These are phyloP conservation scores for Philonicus albiceps DNA, from an alignment of 2,888 invertebrate genomes.

Conservation along the genomic window DNA sequence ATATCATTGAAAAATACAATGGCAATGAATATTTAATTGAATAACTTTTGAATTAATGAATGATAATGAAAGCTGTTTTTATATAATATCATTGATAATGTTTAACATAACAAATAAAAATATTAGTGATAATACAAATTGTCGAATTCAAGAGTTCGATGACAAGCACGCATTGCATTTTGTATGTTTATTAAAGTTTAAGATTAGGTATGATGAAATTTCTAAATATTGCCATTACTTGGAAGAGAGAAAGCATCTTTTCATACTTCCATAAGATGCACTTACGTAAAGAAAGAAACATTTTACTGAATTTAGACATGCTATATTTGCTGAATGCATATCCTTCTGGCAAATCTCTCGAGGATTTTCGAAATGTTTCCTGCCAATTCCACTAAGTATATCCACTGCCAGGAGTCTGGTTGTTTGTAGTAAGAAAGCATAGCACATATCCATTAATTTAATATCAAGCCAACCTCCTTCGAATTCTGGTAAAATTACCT, in stretches of 20 bases:
- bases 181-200: too few relatives aligned
- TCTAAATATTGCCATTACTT: too few relatives aligned
- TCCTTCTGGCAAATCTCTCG: not conserved
- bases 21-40: too few relatives aligned
- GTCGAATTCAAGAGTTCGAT: too few relatives aligned
- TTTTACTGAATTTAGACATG: not conserved
- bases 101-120: too few relatives aligned
- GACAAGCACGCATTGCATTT: too few relatives aligned
- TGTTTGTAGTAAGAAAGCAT: not conserved
- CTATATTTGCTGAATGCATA: not conserved
- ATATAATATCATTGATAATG: too few relatives aligned
- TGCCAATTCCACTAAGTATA: not conserved
- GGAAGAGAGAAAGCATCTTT: not conserved
- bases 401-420: not conserved
- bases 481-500: not conserved
- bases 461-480: not conserved
- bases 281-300: not conserved
- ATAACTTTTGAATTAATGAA: too few relatives aligned
- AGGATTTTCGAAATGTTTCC: not conserved
- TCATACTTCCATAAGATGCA: not conserved
- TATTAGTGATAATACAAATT: too few relatives aligned
- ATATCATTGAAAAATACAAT: too few relatives aligned
- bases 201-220: not conserved
- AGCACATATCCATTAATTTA: not conserved
- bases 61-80: too few relatives aligned